A percentile compares a stretch with the other conserved stretches of the same genome.
Conservation (phyloP, 2,797 vertebrate genomes). For the Alouatta caraya region DNA sequence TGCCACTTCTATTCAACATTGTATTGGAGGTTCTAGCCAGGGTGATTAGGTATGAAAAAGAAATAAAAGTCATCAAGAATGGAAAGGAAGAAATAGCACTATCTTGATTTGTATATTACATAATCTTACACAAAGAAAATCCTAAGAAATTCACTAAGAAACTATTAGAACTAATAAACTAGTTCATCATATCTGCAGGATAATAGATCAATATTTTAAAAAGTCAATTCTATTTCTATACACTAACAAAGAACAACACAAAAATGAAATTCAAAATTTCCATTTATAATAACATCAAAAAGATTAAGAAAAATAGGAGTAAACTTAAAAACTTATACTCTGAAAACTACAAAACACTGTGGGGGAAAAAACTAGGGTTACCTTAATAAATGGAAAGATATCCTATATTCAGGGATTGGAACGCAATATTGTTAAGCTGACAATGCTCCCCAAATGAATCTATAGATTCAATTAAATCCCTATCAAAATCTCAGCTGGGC, state of each 20-base stretch:
- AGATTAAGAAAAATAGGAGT: background rate
- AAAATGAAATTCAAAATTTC: slow-evolving; percentile 18
- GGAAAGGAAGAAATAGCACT: background rate
- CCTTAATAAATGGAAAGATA: slow-evolving; percentile 40
- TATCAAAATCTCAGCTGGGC: background rate
- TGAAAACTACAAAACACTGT: slow-evolving; percentile 14
- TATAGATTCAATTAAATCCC: background rate
- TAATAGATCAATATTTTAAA: background rate
- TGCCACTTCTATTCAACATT: background rate
- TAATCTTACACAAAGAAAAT: background rate
- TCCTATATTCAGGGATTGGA: background rate
- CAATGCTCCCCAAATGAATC: background rate
- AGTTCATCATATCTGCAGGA: background rate
- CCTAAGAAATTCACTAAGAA: background rate
- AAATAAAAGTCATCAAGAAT: background rate
- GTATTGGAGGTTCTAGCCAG: background rate
- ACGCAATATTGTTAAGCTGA: background rate
- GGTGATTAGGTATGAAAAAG: slow-evolving; percentile 2
- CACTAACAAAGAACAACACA: background rate
- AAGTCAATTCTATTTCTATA: background rate
- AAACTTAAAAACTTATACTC: background rate
- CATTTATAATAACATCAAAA: slow-evolving; percentile 24
- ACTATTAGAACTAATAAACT: background rate
- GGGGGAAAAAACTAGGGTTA: background rate
- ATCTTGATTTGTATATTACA: background rate